Conservation (phyloP, 2,113 vertebrate species). For the Hoplias malabaricus region DNA sequence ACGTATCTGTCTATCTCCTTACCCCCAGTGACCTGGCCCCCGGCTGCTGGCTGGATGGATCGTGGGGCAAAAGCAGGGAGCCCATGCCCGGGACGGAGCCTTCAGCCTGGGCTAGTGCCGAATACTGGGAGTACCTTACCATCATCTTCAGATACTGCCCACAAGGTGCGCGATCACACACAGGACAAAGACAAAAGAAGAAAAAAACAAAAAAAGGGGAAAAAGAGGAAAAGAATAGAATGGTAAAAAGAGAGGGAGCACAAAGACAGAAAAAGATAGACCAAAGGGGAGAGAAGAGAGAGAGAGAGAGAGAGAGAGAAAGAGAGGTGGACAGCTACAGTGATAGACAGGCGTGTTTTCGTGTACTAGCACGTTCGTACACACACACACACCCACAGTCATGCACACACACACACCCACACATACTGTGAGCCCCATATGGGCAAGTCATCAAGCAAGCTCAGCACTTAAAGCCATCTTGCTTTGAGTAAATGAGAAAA, state of each 20-base stretch:
- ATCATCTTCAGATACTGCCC: constrained; percentile 84
- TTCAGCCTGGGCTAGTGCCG: constrained; percentile 93
- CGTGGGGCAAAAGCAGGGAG: constrained; percentile 88
- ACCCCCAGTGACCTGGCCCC: constrained; percentile 96
- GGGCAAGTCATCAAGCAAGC: constrained; percentile 92
- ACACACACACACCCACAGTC: constrained; percentile 74
- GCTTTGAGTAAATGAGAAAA: constrained; percentile 73
- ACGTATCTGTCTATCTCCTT: constrained; percentile 80
- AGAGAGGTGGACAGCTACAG: constrained; percentile 64
- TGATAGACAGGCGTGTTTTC: constrained; percentile 54
- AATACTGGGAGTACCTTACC: constrained; percentile 95
- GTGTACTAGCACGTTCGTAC: constrained; percentile 54
- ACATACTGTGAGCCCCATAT: constrained; percentile 86
- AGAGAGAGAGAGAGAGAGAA: constrained; percentile 49
- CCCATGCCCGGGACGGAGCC: constrained; percentile 90
- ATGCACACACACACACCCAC: constrained; percentile 65
- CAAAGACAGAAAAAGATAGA: constrained; percentile 59
- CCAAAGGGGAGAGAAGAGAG: constrained; percentile 32
- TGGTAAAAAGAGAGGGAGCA: constrained; percentile 66
- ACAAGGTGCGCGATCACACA: constrained; percentile 71
- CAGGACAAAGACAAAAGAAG: constrained; percentile 62
- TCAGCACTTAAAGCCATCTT: constrained; percentile 89
- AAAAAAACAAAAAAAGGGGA: constrained; percentile 42
- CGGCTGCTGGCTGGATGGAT: constrained; percentile 92
- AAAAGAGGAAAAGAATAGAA: constrained; percentile 54